Evolutionary conservation across 2,888 invertebrate species (phyloP).

Genomic region (Synergus japonicus): DNA sequence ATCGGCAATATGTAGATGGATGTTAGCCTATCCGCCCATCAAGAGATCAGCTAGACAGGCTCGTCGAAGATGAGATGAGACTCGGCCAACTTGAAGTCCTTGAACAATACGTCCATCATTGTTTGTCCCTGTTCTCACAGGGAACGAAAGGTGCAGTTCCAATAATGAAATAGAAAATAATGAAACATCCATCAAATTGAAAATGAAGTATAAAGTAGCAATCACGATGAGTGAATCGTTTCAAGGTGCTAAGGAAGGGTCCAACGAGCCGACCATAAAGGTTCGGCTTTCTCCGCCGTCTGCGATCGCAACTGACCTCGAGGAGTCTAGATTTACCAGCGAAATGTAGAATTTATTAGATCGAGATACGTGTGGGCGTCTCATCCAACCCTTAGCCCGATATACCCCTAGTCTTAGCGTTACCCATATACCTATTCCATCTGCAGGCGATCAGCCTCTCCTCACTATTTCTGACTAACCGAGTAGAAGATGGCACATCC

Average conservation of each 20-base stretch:
- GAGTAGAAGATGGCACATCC: conserved; percentile 20
- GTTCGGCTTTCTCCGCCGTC: conserved; percentile 45
- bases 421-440: conserved; percentile 8
- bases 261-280: background rate
- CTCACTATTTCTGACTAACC: conserved; percentile 4
- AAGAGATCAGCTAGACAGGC: background rate
- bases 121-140: background rate
- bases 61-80: background rate
- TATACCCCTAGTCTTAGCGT: conserved; percentile 27
- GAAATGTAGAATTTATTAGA: conserved; percentile 78
- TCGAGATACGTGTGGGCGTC: conserved; percentile 77
- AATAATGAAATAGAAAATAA: too few species aligned
- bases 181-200: too few species aligned
- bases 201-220: background rate
- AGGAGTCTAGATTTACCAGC: conserved; percentile 69
- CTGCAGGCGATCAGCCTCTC: conserved; percentile 11
- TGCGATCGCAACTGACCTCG: conserved; percentile 52
- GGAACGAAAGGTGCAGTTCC: too few species aligned
- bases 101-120: background rate
- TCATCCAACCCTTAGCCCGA: conserved; percentile 59
- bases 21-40: conserved; percentile 16
- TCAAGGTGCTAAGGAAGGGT: background rate
- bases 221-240: conserved; percentile 14
- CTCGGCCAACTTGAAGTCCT: background rate
- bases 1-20: conserved; percentile 49